Evolutionary conservation across 2,797 vertebrate genomes (phyloP).

Genomic region (Acanthurus lineatus): DNA sequence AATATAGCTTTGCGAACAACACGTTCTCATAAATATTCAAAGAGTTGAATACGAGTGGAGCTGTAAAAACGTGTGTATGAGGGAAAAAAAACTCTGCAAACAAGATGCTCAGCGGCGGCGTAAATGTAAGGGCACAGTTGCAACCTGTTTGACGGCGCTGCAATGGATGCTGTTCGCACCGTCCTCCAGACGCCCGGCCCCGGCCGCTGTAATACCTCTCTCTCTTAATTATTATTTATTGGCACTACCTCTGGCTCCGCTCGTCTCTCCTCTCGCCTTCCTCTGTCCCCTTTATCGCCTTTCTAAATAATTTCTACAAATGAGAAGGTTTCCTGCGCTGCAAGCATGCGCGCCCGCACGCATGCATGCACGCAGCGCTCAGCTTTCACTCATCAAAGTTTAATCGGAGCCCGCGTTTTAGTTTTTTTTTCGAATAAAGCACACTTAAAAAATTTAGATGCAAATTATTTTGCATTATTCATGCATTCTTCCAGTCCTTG

Average conservation of each 20-base stretch:
- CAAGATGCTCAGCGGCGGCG: conserved; percentile 52
- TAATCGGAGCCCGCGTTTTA: conserved; percentile 96
- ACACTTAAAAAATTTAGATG: conserved; percentile 99
- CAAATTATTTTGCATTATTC: conserved; percentile 99
- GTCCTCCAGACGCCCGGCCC: conserved; percentile 58
- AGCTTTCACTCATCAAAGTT: conserved; percentile 99
- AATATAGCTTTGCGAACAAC: conserved; percentile 73
- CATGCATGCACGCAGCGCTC: conserved; percentile 86
- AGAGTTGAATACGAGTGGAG: conserved; percentile 53
- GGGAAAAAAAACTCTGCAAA: conserved; percentile 46
- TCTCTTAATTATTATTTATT: conserved; percentile 82
- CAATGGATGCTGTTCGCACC: conserved; percentile 47
- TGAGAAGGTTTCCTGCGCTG: conserved; percentile 80
- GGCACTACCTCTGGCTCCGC: conserved; percentile 69
- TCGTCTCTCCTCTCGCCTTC: conserved; percentile 70
- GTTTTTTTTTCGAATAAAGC: conserved; percentile 99
- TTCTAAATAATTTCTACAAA: conserved; percentile 96
- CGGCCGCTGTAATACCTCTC: conserved; percentile 59
- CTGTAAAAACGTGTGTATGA: conserved; percentile 73
- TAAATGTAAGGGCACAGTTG: conserved; percentile 38
- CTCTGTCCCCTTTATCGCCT: conserved; percentile 87
- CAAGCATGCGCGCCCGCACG: conserved; percentile 29
- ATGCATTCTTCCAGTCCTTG: conserved; percentile 95
- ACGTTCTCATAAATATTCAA: conserved; percentile 81
- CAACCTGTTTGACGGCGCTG: conserved; percentile 71